Evolutionary conservation across 2,888 invertebrate genomes (phyloP).

Genomic region (Agriopis aurantiaria): DNA sequence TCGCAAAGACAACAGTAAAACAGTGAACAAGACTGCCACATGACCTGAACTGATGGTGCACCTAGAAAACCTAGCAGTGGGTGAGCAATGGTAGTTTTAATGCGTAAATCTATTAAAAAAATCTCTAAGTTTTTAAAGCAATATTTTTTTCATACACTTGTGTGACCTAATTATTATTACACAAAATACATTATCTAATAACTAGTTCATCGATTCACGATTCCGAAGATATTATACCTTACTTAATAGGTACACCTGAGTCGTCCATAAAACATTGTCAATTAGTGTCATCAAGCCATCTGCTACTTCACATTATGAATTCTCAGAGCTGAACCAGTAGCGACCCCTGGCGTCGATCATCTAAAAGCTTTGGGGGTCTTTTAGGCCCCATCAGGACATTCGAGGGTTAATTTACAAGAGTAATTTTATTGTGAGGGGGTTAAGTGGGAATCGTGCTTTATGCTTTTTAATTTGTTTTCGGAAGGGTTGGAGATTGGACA

Average conservation of each 20-base stretch:
- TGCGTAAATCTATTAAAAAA: no score
- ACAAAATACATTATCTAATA: no score
- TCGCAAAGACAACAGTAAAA: no score
- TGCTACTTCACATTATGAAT: conserved; percentile 26
- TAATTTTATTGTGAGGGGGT: conserved; percentile 79
- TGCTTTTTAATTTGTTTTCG: conserved; percentile 81
- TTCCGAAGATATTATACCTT: not conserved
- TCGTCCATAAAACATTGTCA: conserved; percentile 17
- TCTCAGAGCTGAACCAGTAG: conserved; percentile 24
- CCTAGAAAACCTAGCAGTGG: no score
- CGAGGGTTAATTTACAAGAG: conserved; percentile 68
- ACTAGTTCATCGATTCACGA: no score
- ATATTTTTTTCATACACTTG: no score
- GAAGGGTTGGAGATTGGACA: conserved; percentile 56
- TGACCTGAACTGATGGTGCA: no score
- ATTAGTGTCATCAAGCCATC: conserved; percentile 26
- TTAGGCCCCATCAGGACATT: conserved; percentile 49
- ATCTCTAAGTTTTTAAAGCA: no score
- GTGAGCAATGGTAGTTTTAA: no score
- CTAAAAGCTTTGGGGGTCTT: conserved; percentile 54
- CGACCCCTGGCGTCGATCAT: conserved; percentile 26
- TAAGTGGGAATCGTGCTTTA: conserved; percentile 79
- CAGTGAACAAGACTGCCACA: no score
- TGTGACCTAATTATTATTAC: no score
- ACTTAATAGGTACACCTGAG: conserved; percentile 24